These are phyloP conservation scores for Verasper variegatus DNA, from an alignment of 2,113 vertebrate genomes.

Conservation along the genomic window DNA sequence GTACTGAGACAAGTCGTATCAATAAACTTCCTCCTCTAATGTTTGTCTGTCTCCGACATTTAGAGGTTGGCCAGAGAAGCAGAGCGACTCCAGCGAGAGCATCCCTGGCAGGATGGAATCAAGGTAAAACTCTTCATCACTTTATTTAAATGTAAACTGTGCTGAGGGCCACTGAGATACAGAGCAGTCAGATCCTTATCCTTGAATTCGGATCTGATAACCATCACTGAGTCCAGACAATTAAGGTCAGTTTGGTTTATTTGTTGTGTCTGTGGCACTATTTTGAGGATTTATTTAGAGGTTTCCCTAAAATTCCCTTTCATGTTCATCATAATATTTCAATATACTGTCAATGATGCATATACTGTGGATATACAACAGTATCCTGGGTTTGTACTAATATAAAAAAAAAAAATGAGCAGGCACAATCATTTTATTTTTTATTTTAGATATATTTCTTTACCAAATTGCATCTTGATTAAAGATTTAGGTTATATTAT, in stretches of 20 bases:
- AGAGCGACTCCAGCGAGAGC: constrained; percentile 92
- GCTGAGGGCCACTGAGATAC: too few species aligned
- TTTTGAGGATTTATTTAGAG: neutral
- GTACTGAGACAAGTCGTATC: neutral
- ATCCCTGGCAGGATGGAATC: constrained; percentile 95
- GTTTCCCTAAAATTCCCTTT: too few species aligned
- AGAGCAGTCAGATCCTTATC: too few species aligned
- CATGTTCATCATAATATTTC: neutral
- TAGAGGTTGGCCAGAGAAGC: constrained; percentile 93
- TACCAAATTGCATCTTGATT: neutral
- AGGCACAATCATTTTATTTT: neutral
- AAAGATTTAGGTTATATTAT: neutral
- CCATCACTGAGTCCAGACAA: neutral
- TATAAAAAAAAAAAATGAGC: too few species aligned
- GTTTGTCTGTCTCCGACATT: constrained; percentile 28
- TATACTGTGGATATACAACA: neutral
- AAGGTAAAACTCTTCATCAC: constrained; percentile 81
- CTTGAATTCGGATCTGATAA: too few species aligned
- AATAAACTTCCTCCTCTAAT: neutral
- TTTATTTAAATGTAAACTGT: neutral
- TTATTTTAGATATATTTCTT: neutral
- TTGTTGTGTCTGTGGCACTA: neutral
- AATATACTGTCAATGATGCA: neutral
- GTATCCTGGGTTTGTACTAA: neutral
- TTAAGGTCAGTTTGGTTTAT: neutral